Percentiles rank a stretch among this genome's conserved stretches.
These are phyloP conservation scores for Odontomyia ornata DNA, from an alignment of 2,888 invertebrate species.

Conservation along the genomic window DNA sequence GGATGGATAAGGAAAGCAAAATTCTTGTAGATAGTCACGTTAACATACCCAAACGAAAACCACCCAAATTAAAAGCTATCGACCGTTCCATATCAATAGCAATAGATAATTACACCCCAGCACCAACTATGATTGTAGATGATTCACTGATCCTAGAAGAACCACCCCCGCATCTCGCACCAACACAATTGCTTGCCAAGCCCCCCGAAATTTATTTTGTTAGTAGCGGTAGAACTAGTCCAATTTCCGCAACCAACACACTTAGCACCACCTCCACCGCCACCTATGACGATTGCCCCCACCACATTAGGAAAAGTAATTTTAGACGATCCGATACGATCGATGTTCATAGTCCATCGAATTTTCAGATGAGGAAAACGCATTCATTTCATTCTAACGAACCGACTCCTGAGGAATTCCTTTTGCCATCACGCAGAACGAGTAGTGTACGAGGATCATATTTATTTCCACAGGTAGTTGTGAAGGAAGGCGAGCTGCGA, in stretches of 20 bases:
- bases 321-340: constrained; percentile 64
- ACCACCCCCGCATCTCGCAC: constrained; percentile 54
- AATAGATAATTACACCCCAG: constrained; percentile 63
- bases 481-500: constrained; percentile 54
- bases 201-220: constrained; percentile 63
- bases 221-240: constrained; percentile 59
- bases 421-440: constrained; percentile 58
- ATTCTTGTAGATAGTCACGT: constrained; percentile 60
- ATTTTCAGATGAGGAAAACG: constrained; percentile 64
- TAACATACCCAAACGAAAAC: constrained; percentile 60
- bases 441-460: constrained; percentile 62
- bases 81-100: constrained; percentile 64
- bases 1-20: constrained; percentile 48
- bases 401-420: constrained; percentile 56
- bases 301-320: constrained; percentile 61
- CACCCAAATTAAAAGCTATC: constrained; percentile 64
- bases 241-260: constrained; percentile 38
- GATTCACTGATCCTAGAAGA: constrained; percentile 60
- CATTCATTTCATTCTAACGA: constrained; percentile 64
- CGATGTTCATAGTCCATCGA: constrained; percentile 63
- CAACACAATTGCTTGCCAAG: constrained; percentile 53
- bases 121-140: constrained; percentile 56
- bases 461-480: constrained; percentile 58
- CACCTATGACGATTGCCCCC: constrained; percentile 51
- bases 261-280: constrained; percentile 39